phyloP scores from a whole-genome alignment of 1,140 invertebrate species.

The Archivesica marissinica region DNA sequence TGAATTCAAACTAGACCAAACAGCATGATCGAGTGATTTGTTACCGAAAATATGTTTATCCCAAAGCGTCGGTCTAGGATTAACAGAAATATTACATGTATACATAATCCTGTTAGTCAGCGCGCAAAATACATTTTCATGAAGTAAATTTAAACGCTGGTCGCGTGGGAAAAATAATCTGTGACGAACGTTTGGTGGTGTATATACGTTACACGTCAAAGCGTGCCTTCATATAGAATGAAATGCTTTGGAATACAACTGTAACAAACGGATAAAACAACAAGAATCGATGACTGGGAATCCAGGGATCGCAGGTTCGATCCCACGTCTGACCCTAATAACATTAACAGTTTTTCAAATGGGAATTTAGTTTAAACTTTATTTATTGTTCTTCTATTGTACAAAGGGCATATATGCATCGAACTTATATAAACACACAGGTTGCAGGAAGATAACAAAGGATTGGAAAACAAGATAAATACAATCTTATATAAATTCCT shows the following conservation, averaged over 20 bases:
- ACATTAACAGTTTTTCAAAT: no score
- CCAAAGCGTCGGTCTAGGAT: conserved; percentile 7
- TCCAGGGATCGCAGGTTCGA: no score
- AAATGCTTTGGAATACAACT: background rate
- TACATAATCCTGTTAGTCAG: background rate
- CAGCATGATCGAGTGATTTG: conserved; percentile 12
- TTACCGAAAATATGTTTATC: conserved; percentile 24
- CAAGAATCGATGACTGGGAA: background rate
- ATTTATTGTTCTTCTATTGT: no score
- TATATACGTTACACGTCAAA: background rate
- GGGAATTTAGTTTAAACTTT: no score
- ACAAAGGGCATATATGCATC: no score
- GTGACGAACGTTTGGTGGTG: background rate
- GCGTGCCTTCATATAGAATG: background rate
- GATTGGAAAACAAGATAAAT: no score
- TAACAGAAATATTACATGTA: background rate
- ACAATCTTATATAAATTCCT: no score
- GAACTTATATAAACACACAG: no score
- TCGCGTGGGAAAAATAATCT: conserved; percentile 14
- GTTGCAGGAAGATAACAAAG: conserved; percentile 34
- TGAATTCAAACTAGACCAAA: background rate
- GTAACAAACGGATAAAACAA: background rate
- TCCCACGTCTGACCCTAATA: no score
- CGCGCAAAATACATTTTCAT: background rate
- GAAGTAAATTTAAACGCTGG: background rate